These are phyloP conservation scores for Epiblema foenella DNA, from an alignment of 2,888 invertebrate genomes.

Conservation along the genomic window DNA sequence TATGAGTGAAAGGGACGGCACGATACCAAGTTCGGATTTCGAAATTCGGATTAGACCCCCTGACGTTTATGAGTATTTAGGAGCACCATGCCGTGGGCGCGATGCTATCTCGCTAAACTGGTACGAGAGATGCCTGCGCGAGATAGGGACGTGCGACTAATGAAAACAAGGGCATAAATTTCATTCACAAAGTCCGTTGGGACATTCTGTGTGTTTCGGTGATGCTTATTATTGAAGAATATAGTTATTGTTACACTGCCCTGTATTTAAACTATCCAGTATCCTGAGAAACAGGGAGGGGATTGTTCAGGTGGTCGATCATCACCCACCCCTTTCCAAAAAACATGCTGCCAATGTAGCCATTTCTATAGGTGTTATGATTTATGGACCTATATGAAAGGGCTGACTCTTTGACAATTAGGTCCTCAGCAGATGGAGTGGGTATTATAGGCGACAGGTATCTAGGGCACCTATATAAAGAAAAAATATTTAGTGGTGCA, in stretches of 20 bases:
- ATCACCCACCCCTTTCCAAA: not conserved
- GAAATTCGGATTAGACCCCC: too few relatives aligned
- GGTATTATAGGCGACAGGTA: too few relatives aligned
- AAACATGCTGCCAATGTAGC: too few relatives aligned
- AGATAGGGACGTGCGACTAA: constrained; percentile 37
- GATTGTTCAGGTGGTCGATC: not conserved
- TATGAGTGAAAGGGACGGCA: too few relatives aligned
- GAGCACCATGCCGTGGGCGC: constrained; percentile 56
- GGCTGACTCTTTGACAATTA: not conserved
- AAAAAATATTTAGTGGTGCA: too few relatives aligned
- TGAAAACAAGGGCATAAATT: constrained; percentile 26
- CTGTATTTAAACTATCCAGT: not conserved
- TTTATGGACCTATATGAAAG: not conserved
- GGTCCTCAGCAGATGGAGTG: too few relatives aligned
- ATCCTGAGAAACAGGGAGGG: not conserved
- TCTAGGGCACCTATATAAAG: too few relatives aligned
- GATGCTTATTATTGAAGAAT: too few relatives aligned
- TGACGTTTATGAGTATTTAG: constrained; percentile 68
- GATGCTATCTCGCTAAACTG: constrained; percentile 60
- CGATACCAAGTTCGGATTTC: too few relatives aligned
- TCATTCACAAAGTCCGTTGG: constrained; percentile 38
- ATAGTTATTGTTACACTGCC: too few relatives aligned
- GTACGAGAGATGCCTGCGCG: constrained; percentile 30
- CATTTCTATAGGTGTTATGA: too few relatives aligned
- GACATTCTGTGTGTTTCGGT: not conserved